A percentile compares a stretch with the other conserved stretches of the same genome.
These are phyloP conservation scores for Synanceia verrucosa DNA, from an alignment of 2,797 vertebrate genomes.

Conservation along the genomic window DNA sequence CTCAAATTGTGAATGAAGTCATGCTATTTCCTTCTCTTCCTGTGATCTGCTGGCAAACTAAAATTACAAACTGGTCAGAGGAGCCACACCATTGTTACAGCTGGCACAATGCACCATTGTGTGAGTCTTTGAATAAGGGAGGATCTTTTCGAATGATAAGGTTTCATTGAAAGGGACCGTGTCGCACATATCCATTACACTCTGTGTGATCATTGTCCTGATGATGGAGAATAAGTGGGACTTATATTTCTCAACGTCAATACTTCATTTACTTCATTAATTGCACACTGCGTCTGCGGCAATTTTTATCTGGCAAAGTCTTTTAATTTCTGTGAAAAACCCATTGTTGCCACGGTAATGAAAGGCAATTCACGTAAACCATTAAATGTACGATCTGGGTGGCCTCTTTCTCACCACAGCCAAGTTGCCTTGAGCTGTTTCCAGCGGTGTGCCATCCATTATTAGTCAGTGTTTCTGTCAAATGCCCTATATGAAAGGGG, in stretches of 20 bases:
- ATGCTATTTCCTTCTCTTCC: neutral
- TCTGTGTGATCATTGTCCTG: slow-evolving; percentile 45
- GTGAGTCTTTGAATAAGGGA: slow-evolving; percentile 27
- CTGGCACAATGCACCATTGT: slow-evolving; percentile 60
- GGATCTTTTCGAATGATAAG: slow-evolving; percentile 33
- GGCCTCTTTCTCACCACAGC: slow-evolving; percentile 53
- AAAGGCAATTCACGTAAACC: slow-evolving; percentile 60
- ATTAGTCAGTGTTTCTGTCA: slow-evolving; percentile 40
- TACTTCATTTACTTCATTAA: slow-evolving; percentile 75
- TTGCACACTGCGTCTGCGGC: slow-evolving; percentile 33
- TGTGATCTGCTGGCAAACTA: slow-evolving; percentile 16
- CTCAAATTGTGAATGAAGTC: neutral
- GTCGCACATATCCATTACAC: slow-evolving; percentile 38
- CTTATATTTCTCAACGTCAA: slow-evolving; percentile 69
- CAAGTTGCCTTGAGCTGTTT: slow-evolving; percentile 43
- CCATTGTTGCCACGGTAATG: slow-evolving; percentile 54
- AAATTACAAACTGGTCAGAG: slow-evolving; percentile 27
- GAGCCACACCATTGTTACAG: slow-evolving; percentile 46
- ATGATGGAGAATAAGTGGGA: slow-evolving; percentile 57
- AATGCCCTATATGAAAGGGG: slow-evolving; percentile 17
- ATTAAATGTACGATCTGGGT: slow-evolving; percentile 57
- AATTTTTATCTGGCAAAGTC: slow-evolving; percentile 44
- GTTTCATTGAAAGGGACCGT: slow-evolving; percentile 39
- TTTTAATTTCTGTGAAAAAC: slow-evolving; percentile 60
- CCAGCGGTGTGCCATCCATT: slow-evolving; percentile 32